Evolutionary conservation across 2,888 invertebrate genomes (phyloP).

Genomic region (Catonia carolina): DNA sequence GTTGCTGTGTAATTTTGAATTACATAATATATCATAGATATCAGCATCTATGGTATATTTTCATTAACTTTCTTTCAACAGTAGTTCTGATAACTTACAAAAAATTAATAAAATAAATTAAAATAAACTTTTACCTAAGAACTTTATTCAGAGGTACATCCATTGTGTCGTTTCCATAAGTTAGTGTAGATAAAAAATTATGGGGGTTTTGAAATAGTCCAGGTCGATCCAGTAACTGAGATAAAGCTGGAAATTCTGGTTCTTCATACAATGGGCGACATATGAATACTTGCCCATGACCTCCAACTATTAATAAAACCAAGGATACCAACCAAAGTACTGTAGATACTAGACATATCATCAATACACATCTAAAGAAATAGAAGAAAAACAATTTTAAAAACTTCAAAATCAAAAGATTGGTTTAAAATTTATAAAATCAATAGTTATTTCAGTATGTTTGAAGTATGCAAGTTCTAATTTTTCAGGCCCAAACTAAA

Average conservation of each 20-base stretch:
- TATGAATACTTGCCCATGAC: conserved; percentile 60
- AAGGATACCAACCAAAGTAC: conserved; percentile 55
- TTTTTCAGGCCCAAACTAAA: too few species aligned
- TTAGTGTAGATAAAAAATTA: conserved; percentile 49
- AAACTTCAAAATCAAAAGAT: too few species aligned
- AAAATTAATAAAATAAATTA: too few species aligned
- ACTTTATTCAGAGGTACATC: conserved; percentile 49
- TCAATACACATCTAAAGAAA: conserved; percentile 47
- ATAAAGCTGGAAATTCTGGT: conserved; percentile 56
- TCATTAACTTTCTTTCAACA: too few species aligned
- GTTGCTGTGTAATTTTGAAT: too few species aligned
- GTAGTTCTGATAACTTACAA: too few species aligned
- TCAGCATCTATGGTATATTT: too few species aligned
- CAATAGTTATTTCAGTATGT: too few species aligned
- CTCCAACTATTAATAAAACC: conserved; percentile 53
- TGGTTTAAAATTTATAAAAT: too few species aligned
- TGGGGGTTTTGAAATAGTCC: conserved; percentile 52
- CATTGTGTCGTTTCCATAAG: conserved; percentile 50
- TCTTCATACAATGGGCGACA: conserved; percentile 65
- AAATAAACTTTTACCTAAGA: conserved; percentile 43
- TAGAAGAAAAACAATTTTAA: too few species aligned
- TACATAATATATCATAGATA: too few species aligned
- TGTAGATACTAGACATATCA: conserved; percentile 53
- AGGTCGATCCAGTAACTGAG: conserved; percentile 59
- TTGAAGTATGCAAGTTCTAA: too few species aligned